Conservation (phyloP, 2,888 invertebrate genomes). For the Homarus gammarus region DNA sequence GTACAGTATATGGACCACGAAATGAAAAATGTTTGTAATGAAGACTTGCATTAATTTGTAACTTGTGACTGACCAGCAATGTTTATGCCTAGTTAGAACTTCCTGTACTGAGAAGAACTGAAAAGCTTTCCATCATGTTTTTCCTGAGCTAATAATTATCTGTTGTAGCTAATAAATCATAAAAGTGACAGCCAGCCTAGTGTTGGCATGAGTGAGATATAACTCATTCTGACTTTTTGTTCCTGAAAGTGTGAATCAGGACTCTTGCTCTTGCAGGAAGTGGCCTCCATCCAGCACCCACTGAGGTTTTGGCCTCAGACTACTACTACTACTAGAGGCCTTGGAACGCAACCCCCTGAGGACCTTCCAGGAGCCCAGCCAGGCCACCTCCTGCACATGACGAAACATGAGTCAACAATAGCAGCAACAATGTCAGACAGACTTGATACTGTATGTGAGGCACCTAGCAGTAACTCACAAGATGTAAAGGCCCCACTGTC, state of each 20-base stretch:
- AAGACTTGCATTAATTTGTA: too few species aligned
- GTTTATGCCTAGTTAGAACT: too few species aligned
- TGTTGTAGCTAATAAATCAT: too few species aligned
- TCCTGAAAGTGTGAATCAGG: conserved; percentile 47
- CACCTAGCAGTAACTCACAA: neutral
- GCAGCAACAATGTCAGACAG: neutral
- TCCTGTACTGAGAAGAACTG: too few species aligned
- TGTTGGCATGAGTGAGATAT: neutral
- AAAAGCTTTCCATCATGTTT: too few species aligned
- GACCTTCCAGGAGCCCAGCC: neutral
- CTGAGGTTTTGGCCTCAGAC: neutral
- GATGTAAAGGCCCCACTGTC: neutral
- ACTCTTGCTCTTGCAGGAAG: conserved; percentile 60
- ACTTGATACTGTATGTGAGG: neutral
- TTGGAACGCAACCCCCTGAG: neutral
- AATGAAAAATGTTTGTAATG: too few species aligned
- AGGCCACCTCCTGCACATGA: neutral
- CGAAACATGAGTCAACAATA: neutral
- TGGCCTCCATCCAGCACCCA: conserved; percentile 25
- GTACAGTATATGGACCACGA: too few species aligned
- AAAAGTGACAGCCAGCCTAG: too few species aligned
- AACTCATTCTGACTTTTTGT: neutral
- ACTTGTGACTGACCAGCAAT: too few species aligned
- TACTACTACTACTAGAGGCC: neutral
- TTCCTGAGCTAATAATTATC: too few species aligned